Evolutionary conservation across 1,140 invertebrate species (phyloP), one percentile per base, ranked within the genome.

Genomic region (Neuroterus valhalla): DNA sequence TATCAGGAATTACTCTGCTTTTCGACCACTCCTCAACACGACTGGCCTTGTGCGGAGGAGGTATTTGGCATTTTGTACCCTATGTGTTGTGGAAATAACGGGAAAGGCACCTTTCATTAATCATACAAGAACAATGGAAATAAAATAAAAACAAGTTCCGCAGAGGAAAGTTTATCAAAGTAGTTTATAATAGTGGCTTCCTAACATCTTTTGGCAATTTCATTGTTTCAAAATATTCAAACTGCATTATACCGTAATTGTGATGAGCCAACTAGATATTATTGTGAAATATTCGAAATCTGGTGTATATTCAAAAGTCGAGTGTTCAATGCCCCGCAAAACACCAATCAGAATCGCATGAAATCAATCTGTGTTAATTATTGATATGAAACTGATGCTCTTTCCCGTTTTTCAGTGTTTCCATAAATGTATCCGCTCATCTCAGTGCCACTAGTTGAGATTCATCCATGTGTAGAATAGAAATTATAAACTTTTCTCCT

Each of bases 1-100:
- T 90, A 90, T 87, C 87, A 89, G 66, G 89, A 90, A 86, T 89
- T 90, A 81, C 87, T 90, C 79, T 90, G 87, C 84, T 90, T 90
- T 85, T 89, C 89, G 44, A 87, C 86, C 76, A 89, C 88, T 83
- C 84, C 87, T 84, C 87, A 85, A 78, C 85, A 83, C 81, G 86
- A 88, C 81, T 89, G 89, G 88, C 84, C 86, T 85, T 88, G 84
- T 77, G 77, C 81, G 69, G 85, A 89, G 85, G 86, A 89, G 88
- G 89, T 81, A 81, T 74, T 80, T 76, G 38, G 75, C 69, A 70
- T 75, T 79, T 72, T 78, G 50, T 66, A 43, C 46, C 70, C 70
- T 78, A 70, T 67, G 78, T 77, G 77, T 72, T 73, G 44, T 74
- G 23, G 14, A 15, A 26, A n/a, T 62, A 4, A 38, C 15, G 55